Conservation (phyloP, 2,797 vertebrate species). For the Labeo calbasu region DNA sequence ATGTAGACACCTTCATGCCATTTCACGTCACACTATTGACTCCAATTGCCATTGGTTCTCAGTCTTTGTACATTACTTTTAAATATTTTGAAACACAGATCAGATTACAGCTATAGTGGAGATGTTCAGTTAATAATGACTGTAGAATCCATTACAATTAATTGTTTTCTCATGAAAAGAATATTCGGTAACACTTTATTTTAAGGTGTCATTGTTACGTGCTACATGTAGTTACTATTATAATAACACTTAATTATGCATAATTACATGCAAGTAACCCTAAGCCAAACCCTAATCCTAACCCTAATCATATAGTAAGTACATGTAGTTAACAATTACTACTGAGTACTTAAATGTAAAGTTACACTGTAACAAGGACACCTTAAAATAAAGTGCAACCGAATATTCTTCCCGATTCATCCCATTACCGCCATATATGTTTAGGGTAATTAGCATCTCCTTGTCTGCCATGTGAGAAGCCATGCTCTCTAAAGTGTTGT, state of each 20-base stretch:
- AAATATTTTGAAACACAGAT: background rate
- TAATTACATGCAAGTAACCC: too few species aligned
- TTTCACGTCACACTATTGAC: background rate
- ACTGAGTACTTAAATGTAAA: too few species aligned
- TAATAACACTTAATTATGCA: too few species aligned
- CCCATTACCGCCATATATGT: background rate
- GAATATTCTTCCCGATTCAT: background rate
- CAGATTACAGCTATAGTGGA: background rate
- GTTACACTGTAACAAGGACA: too few species aligned
- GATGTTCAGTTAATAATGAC: background rate
- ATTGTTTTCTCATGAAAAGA: background rate
- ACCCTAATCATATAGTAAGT: too few species aligned
- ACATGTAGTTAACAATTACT: too few species aligned
- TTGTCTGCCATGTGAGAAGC: background rate
- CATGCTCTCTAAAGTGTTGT: background rate
- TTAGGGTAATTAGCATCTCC: constrained; percentile 2
- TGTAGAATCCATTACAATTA: background rate
- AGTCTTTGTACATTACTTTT: background rate
- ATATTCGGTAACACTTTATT: too few species aligned
- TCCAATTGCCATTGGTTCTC: background rate
- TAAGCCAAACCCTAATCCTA: too few species aligned
- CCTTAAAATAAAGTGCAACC: too few species aligned
- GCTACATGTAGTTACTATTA: too few species aligned
- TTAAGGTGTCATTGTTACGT: too few species aligned
- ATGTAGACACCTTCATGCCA: background rate